Percentiles rank a stretch among this genome's conserved stretches.
Conservation (phyloP, 2,888 invertebrate genomes). For the Oxytorus armatus region DNA sequence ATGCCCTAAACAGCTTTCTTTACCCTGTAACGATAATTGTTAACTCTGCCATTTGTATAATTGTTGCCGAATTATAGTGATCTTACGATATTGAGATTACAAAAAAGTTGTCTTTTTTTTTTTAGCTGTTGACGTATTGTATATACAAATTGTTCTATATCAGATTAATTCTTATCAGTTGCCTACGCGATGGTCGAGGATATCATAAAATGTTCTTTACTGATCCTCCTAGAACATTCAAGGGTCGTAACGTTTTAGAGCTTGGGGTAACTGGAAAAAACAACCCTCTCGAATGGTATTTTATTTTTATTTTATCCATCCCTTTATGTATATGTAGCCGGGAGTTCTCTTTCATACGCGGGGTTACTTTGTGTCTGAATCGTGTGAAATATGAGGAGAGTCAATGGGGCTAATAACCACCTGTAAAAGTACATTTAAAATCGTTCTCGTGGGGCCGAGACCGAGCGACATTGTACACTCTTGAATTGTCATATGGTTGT, state of each 20-base stretch:
- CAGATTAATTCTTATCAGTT: neutral
- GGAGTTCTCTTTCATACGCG: neutral
- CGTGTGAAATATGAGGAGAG: constrained; percentile 24
- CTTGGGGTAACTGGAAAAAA: neutral
- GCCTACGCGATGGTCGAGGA: neutral
- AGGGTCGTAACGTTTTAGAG: constrained; percentile 9
- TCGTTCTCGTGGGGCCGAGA: neutral
- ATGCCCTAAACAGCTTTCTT: too few relatives aligned
- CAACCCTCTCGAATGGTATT: neutral
- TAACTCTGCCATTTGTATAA: constrained; percentile 25
- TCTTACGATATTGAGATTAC: too few relatives aligned
- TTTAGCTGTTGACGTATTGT: too few relatives aligned
- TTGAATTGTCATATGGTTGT: neutral
- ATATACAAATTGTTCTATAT: too few relatives aligned
- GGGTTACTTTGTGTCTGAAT: constrained; percentile 3
- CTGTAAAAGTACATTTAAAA: constrained; percentile 31
- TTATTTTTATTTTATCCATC: too few relatives aligned
- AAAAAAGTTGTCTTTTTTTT: too few relatives aligned
- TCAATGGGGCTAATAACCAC: constrained; percentile 37
- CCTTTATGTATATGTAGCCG: neutral
- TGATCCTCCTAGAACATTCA: neutral
- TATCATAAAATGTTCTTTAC: constrained; percentile 1
- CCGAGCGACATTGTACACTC: neutral
- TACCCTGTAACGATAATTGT: constrained; percentile 36
- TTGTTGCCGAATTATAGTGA: too few relatives aligned